Percentiles rank a stretch among this genome's conserved stretches.
phyloP scores from a whole-genome alignment of 2,888 invertebrate species.

The Oscheius sp. region DNA sequence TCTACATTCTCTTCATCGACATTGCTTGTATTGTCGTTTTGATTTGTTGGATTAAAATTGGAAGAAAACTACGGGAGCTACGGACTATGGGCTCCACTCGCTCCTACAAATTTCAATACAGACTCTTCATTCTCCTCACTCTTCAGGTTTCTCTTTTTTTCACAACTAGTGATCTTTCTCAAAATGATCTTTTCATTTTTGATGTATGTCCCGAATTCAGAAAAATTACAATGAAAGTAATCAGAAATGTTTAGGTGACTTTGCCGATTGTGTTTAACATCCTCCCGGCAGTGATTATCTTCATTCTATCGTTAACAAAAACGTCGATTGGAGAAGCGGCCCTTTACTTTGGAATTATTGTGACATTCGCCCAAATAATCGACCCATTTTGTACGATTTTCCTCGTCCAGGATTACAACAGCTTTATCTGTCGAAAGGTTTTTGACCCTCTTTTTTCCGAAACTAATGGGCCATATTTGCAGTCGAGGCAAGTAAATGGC shows the following conservation, averaged over 20 bases:
- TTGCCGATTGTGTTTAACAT: slow-evolving; percentile 10
- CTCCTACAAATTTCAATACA: slow-evolving; percentile 1
- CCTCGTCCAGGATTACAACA: slow-evolving; percentile 1
- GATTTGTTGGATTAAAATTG: neutral
- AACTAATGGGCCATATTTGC: neutral
- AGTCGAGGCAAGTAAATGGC: no score
- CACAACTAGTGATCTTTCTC: no score
- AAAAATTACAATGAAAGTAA: no score
- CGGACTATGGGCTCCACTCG: neutral
- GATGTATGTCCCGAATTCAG: no score
- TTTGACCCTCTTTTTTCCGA: neutral
- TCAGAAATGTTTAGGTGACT: neutral
- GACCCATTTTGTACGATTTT: neutral
- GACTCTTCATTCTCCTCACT: neutral
- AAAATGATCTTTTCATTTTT: no score
- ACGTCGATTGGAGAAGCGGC: neutral
- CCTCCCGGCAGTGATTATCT: neutral
- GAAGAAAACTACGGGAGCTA: neutral
- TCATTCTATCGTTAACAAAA: neutral
- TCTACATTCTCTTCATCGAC: neutral
- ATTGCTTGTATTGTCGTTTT: neutral
- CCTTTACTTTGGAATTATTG: neutral
- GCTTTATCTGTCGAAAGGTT: neutral
- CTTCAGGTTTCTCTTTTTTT: neutral
- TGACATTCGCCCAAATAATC: slow-evolving; percentile 1